Evolutionary conservation across 2,888 invertebrate species (phyloP), one percentile per base, ranked within the genome.

Genomic region (Spicauda simplicius): DNA sequence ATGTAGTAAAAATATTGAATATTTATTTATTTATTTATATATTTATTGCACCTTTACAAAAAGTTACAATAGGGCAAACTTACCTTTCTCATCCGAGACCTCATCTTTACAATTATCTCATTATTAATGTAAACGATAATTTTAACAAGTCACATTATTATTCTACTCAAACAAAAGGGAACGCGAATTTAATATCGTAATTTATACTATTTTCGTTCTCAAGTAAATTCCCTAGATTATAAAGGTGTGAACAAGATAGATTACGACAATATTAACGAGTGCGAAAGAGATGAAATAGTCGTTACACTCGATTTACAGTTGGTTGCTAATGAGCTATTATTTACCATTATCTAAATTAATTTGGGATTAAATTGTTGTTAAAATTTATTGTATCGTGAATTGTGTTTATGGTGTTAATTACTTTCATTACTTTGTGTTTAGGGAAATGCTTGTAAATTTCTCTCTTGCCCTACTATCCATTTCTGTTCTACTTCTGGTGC

Each of bases 271-370:
- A 33, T 8, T 18, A 48, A 37, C 2, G 12, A 30, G 63, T 20
- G 18, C 5, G 18, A 64, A 41, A 58, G 58, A 18, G 58, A 53
- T 19, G 16, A 18, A 18, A 8, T 18, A 58, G 20, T 52, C 58
- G 7, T 58, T 55, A 37, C 37, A 37, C 53, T 41, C 14, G 52
- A 58, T 58, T 53, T 41, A 19, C 25, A 52, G 52, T 41, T 20
- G 16, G 58, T 30, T 52, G 52, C 25, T 65, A 65, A 59, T 65
- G 64, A 65, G 64, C 64, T 53, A 59, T 65, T 65, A 65, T 59
- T 65, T 65, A 59, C 53, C 58, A 65, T 65, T 65, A 65, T 65
- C 64, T 59, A 57, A 65, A 65, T 65, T 65, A 65, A 59, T 65
- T 65, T 54, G 18, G 54, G 52, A 64, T 65, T 59, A 54, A 65